A percentile compares a stretch with the other conserved stretches of the same genome.
These are phyloP conservation scores for Caenorhabditis sp. DNA, from an alignment of 2,888 invertebrate species.

Conservation along the genomic window DNA sequence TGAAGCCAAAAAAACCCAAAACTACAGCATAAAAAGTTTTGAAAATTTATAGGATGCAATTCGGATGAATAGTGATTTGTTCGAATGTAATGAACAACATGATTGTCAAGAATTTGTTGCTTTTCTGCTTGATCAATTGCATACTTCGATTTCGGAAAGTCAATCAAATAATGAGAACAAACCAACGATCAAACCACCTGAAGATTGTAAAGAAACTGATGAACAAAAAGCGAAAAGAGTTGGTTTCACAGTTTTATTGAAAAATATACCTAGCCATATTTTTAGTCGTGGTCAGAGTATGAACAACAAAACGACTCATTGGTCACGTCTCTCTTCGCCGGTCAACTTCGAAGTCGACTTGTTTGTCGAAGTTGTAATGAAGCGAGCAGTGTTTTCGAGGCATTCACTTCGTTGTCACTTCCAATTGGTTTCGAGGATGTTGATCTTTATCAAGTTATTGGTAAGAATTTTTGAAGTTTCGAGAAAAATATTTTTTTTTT, in stretches of 20 bases:
- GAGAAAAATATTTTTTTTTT: no score
- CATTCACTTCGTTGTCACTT: constrained; percentile 87
- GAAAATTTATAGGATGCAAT: constrained; percentile 88
- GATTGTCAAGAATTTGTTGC: constrained; percentile 91
- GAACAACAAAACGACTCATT: constrained; percentile 39
- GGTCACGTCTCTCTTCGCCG: constrained; percentile 72
- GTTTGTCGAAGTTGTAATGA: constrained; percentile 84
- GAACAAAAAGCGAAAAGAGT: constrained; percentile 43
- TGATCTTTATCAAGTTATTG: constrained; percentile 75
- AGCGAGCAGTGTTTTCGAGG: constrained; percentile 83
- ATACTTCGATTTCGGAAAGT: constrained; percentile 88
- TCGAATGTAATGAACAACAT: constrained; percentile 89
- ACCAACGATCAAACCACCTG: constrained; percentile 70
- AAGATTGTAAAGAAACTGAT: constrained; percentile 72
- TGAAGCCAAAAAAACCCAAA: no score
- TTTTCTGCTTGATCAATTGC: constrained; percentile 87
- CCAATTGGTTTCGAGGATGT: constrained; percentile 89
- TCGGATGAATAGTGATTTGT: constrained; percentile 84
- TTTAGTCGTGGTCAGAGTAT: constrained; percentile 25
- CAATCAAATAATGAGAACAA: constrained; percentile 79
- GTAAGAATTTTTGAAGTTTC: constrained; percentile 16
- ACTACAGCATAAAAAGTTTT: no score
- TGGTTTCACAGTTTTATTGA: neutral
- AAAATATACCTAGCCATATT: no score
- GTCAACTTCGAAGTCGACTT: constrained; percentile 87